A percentile compares a stretch with the other conserved stretches of the same genome.
These are phyloP conservation scores for Pocillopora verrucosa DNA, from an alignment of 64 coral and sea anemone species.

Conservation along the genomic window DNA sequence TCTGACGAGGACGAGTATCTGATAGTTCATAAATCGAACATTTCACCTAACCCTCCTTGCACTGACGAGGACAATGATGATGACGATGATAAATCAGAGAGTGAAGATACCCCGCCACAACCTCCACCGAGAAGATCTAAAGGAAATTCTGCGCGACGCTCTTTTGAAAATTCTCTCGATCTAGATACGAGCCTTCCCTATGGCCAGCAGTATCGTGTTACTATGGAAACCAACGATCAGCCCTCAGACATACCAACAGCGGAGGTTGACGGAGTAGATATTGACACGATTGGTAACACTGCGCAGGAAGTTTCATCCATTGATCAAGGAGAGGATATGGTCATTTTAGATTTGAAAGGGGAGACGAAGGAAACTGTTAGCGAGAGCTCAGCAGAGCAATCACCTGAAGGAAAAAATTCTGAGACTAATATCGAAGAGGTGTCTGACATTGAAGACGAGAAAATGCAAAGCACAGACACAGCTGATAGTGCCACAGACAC, in stretches of 20 bases:
- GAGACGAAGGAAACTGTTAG: conserved; percentile 2
- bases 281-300: conserved; percentile 66
- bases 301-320: conserved; percentile 76
- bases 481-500: background rate
- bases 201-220: background rate
- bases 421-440: background rate
- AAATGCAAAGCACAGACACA: background rate
- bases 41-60: background rate
- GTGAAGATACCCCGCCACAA: conserved; percentile 29
- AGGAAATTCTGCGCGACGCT: background rate
- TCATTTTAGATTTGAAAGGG: conserved; percentile 80
- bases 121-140: conserved; percentile 28
- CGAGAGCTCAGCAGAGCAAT: background rate
- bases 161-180: background rate
- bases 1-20: conserved; percentile 65
- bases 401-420: conserved; percentile 2
- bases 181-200: background rate
- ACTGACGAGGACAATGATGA: background rate
- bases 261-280: conserved; percentile 89
- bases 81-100: background rate
- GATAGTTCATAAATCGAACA: conserved; percentile 41
- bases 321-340: conserved; percentile 89
- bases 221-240: background rate
- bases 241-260: background rate
- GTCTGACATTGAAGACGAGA: background rate